Base-by-base conservation (phyloP, 64 coral and sea anemone species). In the Dendronephthya gigantea region DNA sequence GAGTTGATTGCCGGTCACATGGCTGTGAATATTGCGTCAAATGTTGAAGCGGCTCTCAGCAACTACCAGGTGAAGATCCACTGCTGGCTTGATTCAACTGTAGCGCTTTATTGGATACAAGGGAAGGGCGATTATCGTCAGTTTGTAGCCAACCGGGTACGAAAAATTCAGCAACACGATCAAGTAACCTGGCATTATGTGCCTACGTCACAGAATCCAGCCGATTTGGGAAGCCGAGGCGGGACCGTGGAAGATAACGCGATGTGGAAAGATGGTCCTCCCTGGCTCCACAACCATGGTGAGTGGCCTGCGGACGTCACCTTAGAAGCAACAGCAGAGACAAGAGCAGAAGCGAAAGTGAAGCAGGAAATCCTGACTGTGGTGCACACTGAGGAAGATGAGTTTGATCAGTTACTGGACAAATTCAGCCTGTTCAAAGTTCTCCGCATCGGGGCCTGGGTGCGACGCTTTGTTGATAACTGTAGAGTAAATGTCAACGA, bases 161-260 rank as follows among this genome's bases (percentile, higher is more conserved):
- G n/a, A n/a, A n/a, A n/a, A n/a, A n/a, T 76, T 37, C 69, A 37
- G 35, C 69, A 76, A 16, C 69, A 76, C 17, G 35, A 27, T 37
- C 69, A 76, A 37, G 35, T 76, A 5, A 76, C 69, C 35, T 76
- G 69, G 69, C 69, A 76, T 76, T 30, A 76, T 16, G 69, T 76
- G 10, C 69, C 69, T 1, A 76, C 69, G 3, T 35, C 28, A 76
- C 29, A 76, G 8, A 76, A 76, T 38, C 69, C 69, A 6, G 69
- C 31, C 1, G 69, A 76, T 38, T 16, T 76, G 23, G 69, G 69
- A 15, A 76, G 69, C 34, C 69, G 31, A 38, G 31, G 69, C 28
- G 31, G 69, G 12, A 34, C 1, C n/a, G 69, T 76, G 2, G 69
- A 2, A 37, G 16, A 34, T 76, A 76, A 34, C n/a, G 3, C 5